Evolutionary conservation across 2,797 vertebrate genomes (phyloP).

Genomic region (Silurus aristotelis): DNA sequence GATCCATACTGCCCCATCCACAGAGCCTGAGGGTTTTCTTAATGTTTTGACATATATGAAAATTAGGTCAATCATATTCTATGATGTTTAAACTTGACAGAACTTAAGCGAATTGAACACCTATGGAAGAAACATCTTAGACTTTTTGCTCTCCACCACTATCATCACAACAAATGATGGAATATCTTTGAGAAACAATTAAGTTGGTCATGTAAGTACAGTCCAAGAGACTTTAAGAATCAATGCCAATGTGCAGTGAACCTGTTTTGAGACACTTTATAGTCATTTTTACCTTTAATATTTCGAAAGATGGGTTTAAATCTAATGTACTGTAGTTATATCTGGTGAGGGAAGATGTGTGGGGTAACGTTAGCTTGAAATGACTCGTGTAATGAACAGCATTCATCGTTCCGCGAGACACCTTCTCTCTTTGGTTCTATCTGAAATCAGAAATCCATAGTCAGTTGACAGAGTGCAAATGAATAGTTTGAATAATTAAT

Average conservation of each 20-base stretch:
- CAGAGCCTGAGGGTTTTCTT: background rate
- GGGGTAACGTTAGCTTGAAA: background rate
- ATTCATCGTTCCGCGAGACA: background rate
- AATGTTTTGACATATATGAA: background rate
- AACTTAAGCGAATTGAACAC: background rate
- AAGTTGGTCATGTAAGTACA: too few relatives aligned
- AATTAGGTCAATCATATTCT: background rate
- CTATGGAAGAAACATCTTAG: background rate
- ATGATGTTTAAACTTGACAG: background rate
- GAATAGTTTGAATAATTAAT: slow-evolving; percentile 36
- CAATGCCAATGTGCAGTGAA: background rate
- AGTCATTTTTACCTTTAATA: background rate
- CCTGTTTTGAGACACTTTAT: background rate
- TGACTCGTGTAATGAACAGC: background rate
- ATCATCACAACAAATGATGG: too few relatives aligned
- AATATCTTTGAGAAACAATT: too few relatives aligned
- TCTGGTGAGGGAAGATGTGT: background rate
- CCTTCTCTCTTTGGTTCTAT: background rate
- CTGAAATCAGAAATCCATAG: slow-evolving; percentile 30
- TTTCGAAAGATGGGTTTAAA: background rate
- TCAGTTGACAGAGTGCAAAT: slow-evolving; percentile 17
- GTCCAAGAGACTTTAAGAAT: background rate
- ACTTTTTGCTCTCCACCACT: too few relatives aligned
- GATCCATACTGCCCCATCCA: background rate
- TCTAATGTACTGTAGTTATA: background rate